phyloP scores from a whole-genome alignment of 2,888 invertebrate species.

The Drosophila vallismaia region DNA sequence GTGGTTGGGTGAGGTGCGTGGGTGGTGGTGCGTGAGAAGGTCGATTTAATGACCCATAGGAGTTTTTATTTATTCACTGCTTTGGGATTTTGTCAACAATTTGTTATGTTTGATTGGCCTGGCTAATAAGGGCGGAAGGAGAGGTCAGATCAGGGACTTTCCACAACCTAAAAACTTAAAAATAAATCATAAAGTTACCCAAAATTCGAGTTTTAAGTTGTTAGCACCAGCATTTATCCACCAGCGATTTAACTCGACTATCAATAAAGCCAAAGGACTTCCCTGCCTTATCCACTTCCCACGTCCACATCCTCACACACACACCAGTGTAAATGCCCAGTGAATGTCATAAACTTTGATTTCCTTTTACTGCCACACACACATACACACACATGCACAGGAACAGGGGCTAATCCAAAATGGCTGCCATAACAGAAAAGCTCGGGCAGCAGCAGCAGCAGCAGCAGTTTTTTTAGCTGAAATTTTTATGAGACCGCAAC shows the following conservation, averaged over 20 bases:
- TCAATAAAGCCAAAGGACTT: slow-evolving; percentile 30
- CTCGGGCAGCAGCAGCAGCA: slow-evolving; percentile 30
- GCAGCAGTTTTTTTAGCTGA: slow-evolving; percentile 56
- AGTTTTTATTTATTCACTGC: slow-evolving; percentile 67
- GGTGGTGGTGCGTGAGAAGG: slow-evolving; percentile 4
- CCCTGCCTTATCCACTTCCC: slow-evolving; percentile 19
- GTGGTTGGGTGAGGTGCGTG: neutral
- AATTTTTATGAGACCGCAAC: slow-evolving; percentile 70
- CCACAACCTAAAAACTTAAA: neutral
- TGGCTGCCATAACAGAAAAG: slow-evolving; percentile 56
- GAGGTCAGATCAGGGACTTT: neutral
- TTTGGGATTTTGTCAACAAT: slow-evolving; percentile 75
- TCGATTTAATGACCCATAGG: slow-evolving; percentile 64
- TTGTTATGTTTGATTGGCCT: slow-evolving; percentile 74
- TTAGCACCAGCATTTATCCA: slow-evolving; percentile 9
- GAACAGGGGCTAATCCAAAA: slow-evolving; percentile 54
- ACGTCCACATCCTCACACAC: slow-evolving; percentile 22
- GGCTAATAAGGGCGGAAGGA: slow-evolving; percentile 12
- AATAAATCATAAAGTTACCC: neutral
- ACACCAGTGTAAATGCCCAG: slow-evolving; percentile 57
- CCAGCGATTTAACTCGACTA: slow-evolving; percentile 2
- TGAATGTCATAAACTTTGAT: slow-evolving; percentile 75
- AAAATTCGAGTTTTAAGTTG: slow-evolving; percentile 1
- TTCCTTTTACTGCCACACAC: slow-evolving; percentile 50
- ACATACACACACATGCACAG: slow-evolving; percentile 2